Percentiles rank a stretch among this genome's conserved stretches.
Conservation (phyloP, 2,113 vertebrate genomes). For the Orthonyx spaldingii region DNA sequence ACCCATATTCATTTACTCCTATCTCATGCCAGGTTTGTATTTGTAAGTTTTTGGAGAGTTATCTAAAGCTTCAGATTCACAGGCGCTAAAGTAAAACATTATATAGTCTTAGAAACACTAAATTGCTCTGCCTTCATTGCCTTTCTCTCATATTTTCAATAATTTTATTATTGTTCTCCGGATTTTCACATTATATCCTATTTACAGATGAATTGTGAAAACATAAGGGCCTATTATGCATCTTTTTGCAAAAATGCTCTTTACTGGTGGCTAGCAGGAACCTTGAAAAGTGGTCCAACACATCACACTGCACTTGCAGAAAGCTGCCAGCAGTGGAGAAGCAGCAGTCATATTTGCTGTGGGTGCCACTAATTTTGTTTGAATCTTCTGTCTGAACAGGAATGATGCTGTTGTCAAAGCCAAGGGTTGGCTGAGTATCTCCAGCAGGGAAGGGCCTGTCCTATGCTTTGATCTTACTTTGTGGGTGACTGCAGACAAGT, state of each 20-base stretch:
- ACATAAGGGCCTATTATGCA: background rate
- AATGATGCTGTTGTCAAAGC: background rate
- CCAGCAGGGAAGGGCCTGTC: background rate
- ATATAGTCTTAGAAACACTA: background rate
- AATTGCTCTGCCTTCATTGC: background rate
- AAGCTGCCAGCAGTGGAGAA: background rate
- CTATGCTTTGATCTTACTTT: background rate
- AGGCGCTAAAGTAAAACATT: background rate
- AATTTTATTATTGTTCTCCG: background rate
- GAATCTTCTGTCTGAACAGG: background rate
- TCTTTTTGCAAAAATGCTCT: background rate
- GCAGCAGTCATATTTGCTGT: background rate
- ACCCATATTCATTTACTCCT: background rate
- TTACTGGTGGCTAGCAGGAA: background rate
- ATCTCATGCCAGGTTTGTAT: background rate
- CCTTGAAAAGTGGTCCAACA: background rate
- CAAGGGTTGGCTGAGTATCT: background rate
- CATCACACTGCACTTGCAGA: background rate
- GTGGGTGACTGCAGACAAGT: background rate
- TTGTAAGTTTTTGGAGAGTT: background rate
- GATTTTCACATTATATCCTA: background rate
- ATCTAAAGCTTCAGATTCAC: background rate
- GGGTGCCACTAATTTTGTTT: background rate
- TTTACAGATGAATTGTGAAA: background rate
- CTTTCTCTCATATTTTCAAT: background rate